These are phyloP conservation scores for Otus sunia DNA, from an alignment of 2,113 vertebrate genomes.

Conservation along the genomic window DNA sequence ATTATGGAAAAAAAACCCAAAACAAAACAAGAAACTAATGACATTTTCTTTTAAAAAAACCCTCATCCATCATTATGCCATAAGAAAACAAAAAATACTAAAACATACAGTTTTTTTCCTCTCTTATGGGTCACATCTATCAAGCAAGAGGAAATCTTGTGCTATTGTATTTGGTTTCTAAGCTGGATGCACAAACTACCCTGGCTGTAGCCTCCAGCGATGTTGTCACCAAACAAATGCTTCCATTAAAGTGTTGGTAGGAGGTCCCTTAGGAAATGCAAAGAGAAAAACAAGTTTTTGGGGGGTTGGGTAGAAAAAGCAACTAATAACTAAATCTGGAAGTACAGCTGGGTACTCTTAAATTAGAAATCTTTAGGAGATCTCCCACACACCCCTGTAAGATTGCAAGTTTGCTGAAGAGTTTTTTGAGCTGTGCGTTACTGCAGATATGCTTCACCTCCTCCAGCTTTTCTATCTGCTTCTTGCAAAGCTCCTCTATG, in stretches of 20 bases:
- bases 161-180: not conserved
- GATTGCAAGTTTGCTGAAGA: not conserved
- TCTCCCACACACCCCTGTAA: constrained; percentile 26
- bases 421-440: not conserved
- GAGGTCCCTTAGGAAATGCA: constrained; percentile 10
- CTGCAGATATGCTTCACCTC: constrained; percentile 24
- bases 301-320: not conserved
- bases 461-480: constrained; percentile 2
- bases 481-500: constrained; percentile 2
- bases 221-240: constrained; percentile 24
- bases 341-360: constrained; percentile 22
- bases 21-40: not conserved
- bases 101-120: not conserved
- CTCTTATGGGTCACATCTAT: not conserved
- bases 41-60: not conserved
- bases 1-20: not conserved
- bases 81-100: not conserved
- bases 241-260: constrained; percentile 16
- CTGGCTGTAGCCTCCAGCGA: constrained; percentile 9
- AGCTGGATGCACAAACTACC: not conserved
- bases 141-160: not conserved
- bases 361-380: constrained; percentile 38
- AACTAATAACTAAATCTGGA: constrained; percentile 39
- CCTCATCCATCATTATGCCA: not conserved
- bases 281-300: not conserved